Percentiles rank a stretch among this genome's conserved stretches.
Evolutionary conservation across 2,888 invertebrate genomes (phyloP).

Genomic region (Pardosa pseudoannulata): DNA sequence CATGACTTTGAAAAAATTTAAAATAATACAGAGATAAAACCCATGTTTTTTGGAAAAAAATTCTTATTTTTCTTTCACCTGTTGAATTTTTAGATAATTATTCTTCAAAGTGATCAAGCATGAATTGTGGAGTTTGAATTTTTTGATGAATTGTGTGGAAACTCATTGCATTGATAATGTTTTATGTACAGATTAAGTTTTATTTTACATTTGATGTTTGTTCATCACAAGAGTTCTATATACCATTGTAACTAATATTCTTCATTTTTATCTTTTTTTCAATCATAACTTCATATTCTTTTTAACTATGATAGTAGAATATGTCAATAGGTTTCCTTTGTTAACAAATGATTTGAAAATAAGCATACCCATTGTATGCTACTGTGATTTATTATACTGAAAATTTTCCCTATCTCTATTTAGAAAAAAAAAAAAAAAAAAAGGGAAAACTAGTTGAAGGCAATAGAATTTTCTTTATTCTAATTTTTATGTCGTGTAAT

Average conservation of each 20-base stretch:
- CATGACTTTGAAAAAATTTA: slow-evolving; percentile 27
- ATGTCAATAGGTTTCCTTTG: neutral
- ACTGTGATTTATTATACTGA: neutral
- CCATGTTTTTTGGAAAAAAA: slow-evolving; percentile 7
- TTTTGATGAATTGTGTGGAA: slow-evolving; percentile 24
- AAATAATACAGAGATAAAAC: slow-evolving; percentile 6
- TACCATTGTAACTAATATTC: neutral
- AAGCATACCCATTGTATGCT: neutral
- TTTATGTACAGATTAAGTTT: slow-evolving; percentile 33
- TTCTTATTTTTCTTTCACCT: slow-evolving; percentile 36
- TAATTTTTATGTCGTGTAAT: neutral
- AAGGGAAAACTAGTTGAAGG: neutral
- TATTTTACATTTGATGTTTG: slow-evolving; percentile 23
- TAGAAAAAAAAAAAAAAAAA: neutral
- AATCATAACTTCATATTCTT: neutral
- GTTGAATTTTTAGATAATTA: slow-evolving; percentile 59
- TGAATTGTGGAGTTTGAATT: slow-evolving; percentile 28
- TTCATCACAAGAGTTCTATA: neutral
- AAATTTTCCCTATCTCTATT: neutral
- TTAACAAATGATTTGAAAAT: neutral
- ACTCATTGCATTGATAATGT: slow-evolving; percentile 11
- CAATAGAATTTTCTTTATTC: neutral
- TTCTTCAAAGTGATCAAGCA: slow-evolving; percentile 26
- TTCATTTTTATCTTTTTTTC: neutral
- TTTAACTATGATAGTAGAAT: neutral